Evolutionary conservation across 2,113 vertebrate species (phyloP), one percentile per base, ranked within the genome.

Genomic region (Galeopterus variegatus): DNA sequence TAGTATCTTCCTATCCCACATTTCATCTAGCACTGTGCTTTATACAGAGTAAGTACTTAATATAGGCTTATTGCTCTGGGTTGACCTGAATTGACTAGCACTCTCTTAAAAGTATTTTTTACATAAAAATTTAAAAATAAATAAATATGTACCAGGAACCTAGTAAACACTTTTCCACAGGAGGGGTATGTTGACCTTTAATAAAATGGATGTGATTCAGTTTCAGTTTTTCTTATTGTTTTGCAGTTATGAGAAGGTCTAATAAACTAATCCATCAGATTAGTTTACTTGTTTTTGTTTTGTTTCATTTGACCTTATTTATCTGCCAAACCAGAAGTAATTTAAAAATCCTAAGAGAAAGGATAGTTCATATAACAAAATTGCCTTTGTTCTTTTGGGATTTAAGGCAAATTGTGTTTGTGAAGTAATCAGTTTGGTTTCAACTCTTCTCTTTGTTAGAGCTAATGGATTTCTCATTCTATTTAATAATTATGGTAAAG

Each of bases 381-480:
- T 58, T 97, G 56, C 0, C 33, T 95, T 94, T 96, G 93, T 97
- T 93, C 81, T 60, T 45, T 70, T 0, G 36, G 54, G 76, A 79
- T 70, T 95, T 97, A 90, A 92, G 14, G n/a, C 89, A 94, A 97
- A 96, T 28, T 18, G 3, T 95, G 31, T 72, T 94, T 96, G 58
- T 41, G 54, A 95, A 97, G 12, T 91, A 97, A 95, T 92, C 19
- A 15, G 0, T 92, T 97, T 97, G 45, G 24, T 88, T 69, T 93
- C 92, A 77, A 23, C 45, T 6, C 73, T 36, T 72, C 4, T 95
- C 36, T 97, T 94, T 98, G 70, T 96, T 93, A 88, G 28, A 96
- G 60, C 11, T 97, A 97, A 93, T 97, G 52, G 90, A 94, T 88
- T 97, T 94, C 31, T 96, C 41, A 95, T 94, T 97, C 41, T 96